A percentile compares a stretch with the other conserved stretches of the same genome.
Evolutionary conservation across 1,140 invertebrate species (phyloP).

Genomic region (Trachymyrmex septentrionalis): DNA sequence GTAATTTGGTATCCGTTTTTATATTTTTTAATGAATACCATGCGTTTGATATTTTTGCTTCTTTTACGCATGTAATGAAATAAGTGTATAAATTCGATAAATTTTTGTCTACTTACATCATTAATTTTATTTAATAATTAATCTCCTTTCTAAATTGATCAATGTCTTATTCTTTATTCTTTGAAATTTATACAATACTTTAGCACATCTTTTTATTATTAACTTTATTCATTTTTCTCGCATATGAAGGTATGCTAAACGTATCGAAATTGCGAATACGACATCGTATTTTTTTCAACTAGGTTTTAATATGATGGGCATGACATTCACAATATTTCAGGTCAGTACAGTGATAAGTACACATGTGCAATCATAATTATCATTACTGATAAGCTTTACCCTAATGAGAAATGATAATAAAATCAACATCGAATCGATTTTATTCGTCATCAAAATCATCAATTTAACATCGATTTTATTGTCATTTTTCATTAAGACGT

Average conservation of each 20-base stretch:
- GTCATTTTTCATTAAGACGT: neutral
- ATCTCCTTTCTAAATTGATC: neutral
- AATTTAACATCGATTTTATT: too few species aligned
- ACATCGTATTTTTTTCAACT: conserved; percentile 74
- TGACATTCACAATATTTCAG: conserved; percentile 78
- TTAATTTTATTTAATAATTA: neutral
- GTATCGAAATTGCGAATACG: conserved; percentile 70
- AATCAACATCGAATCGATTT: too few species aligned
- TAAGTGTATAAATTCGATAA: neutral
- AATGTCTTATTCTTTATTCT: neutral
- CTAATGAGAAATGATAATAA: too few species aligned
- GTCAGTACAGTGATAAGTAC: conserved; percentile 48
- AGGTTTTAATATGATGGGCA: conserved; percentile 72
- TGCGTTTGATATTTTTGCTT: neutral
- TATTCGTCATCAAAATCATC: too few species aligned
- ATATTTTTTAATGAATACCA: neutral
- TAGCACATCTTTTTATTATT: conserved; percentile 6
- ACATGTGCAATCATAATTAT: neutral
- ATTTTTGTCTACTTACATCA: neutral
- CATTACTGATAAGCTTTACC: neutral
- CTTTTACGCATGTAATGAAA: neutral
- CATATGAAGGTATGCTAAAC: conserved; percentile 66
- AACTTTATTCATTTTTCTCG: conserved; percentile 26
- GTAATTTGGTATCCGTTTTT: neutral
- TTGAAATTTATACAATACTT: conserved; percentile 8